These are phyloP conservation scores for Phalacrocorax brasilianus DNA, from an alignment of 2,113 vertebrate species.

Conservation along the genomic window DNA sequence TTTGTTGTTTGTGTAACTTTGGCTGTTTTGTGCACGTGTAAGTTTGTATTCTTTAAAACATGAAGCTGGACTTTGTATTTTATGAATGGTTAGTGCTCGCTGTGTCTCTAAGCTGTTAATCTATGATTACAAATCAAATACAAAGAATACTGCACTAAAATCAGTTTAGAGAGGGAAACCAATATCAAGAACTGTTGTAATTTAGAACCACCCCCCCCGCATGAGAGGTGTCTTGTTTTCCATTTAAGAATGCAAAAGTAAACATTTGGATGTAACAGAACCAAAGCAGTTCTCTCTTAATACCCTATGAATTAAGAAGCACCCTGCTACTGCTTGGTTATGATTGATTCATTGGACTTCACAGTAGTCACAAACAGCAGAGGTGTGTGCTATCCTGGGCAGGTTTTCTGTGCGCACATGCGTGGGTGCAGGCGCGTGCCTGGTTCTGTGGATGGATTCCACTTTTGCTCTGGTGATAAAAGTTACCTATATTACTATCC, in stretches of 20 bases:
- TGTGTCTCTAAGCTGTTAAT: neutral
- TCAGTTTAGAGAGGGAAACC: neutral
- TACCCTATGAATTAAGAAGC: neutral
- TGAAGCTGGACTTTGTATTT: neutral
- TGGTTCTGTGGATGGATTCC: neutral
- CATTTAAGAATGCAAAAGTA: neutral
- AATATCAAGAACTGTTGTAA: neutral
- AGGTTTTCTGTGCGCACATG: rapidly evolving
- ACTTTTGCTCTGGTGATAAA: neutral
- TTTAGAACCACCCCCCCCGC: neutral
- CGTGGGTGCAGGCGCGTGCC: neutral
- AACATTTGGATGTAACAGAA: neutral
- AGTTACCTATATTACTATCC: neutral
- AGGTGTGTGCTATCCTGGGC: neutral
- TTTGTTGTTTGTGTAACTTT: neutral
- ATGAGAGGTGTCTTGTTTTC: neutral
- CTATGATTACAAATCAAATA: neutral
- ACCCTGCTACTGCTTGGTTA: neutral
- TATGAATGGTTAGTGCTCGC: neutral
- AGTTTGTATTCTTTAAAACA: neutral
- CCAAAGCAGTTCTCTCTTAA: neutral
- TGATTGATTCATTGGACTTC: rapidly evolving
- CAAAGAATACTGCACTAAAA: neutral
- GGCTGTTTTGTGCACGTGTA: neutral
- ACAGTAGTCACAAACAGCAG: too few relatives aligned